A percentile compares a stretch with the other conserved stretches of the same genome.
phyloP scores from a whole-genome alignment of 2,113 vertebrate genomes.

The Stictonetta naevosa region DNA sequence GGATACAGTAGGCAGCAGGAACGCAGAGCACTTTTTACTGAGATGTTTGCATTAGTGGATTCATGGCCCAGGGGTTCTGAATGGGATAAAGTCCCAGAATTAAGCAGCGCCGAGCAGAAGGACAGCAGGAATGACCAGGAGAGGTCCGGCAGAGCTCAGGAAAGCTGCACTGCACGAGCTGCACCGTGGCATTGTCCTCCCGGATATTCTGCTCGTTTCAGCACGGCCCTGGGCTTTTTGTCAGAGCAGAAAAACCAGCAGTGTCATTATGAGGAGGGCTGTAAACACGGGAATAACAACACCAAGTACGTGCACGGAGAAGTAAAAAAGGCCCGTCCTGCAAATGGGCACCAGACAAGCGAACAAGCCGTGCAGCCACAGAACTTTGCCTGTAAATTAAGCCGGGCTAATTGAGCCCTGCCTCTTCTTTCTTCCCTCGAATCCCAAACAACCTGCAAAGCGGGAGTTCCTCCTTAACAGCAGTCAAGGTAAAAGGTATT shows the following conservation, averaged over 20 bases:
- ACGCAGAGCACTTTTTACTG: not conserved
- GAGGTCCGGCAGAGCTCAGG: not conserved
- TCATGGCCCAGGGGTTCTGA: accelerated
- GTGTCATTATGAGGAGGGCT: not conserved
- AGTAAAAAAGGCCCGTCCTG: not conserved
- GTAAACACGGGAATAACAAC: not conserved
- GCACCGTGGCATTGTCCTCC: not conserved
- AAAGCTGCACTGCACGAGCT: not conserved
- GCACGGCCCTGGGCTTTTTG: not conserved
- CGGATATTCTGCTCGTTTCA: not conserved
- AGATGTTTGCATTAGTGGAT: not conserved
- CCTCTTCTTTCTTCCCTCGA: conserved; percentile 28
- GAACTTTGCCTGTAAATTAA: not conserved
- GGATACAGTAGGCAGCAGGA: not conserved
- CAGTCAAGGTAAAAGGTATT: not conserved
- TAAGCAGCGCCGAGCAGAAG: not conserved
- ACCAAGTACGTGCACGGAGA: not conserved
- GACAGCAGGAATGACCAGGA: not conserved
- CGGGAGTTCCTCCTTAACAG: not conserved
- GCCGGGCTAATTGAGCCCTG: not conserved
- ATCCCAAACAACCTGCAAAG: conserved; percentile 27
- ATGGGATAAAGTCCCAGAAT: not conserved
- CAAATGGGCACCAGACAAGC: not conserved
- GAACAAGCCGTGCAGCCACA: not conserved
- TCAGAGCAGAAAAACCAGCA: not conserved